Base-by-base conservation (phyloP, 2,888 invertebrate genomes). In the Agrochola lychnidis region DNA sequence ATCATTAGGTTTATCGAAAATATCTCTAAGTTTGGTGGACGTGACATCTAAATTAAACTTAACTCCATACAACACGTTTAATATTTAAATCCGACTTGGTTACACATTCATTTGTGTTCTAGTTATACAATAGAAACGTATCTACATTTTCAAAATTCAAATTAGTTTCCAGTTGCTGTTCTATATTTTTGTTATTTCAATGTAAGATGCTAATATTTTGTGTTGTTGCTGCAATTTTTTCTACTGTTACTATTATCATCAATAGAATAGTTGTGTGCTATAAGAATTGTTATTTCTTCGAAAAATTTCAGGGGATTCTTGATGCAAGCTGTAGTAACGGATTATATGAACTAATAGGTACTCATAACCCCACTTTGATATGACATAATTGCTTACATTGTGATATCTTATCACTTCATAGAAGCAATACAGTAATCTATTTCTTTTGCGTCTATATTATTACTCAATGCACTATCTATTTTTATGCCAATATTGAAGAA, bases 1-100 rank as follows among this genome's bases (percentile, higher is more conserved):
- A 89, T 90, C 87, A 89, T 89, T 89, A 90, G 84, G 82, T 84
- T 87, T 89, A 88, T 88, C 88, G 63, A 67, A 67, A 77, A 85
- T 75, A 73, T 83, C 59, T 74, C 40, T 19, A 22, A 57, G 56
- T 82, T 74, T 69, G 73, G 48, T 71, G 40, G 25, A 83, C 76
- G 70, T 73, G 53, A 73, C 70, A 48, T 66, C 22, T 12, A 63
- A 73, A 78, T 72, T 59, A 69, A 73, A 82, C 71, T 62, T 9
- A 64, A 59, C 40, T 59, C 4, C 36, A 25, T 10, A 57, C 30
- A 63, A 56, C 12, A 53, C 61, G 25, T 48, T 61, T 53, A 16
- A 25, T 59, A 56, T 53, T 67, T 30, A 42, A 57, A 73, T 73
- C 25, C 7, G 6, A 30, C 4, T 84, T 9, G 1, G 12, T 73